Conservation (phyloP, 2,888 invertebrate genomes). For the Onthophagus sagittarius region DNA sequence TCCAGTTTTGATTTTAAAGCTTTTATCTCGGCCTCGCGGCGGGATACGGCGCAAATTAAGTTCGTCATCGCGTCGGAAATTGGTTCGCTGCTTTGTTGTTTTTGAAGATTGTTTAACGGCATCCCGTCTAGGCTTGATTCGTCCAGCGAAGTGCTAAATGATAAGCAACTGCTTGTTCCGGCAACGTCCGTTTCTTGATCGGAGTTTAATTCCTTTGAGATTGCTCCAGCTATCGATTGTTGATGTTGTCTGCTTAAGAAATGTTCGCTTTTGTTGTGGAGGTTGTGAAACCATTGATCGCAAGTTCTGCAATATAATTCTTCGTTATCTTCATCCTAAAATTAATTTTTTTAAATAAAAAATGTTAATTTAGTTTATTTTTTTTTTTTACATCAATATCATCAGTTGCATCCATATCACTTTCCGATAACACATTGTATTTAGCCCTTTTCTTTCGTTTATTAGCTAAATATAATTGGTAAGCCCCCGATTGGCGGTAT, state of each 20-base stretch:
- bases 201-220: conserved; percentile 42
- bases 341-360: conserved; percentile 13
- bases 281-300: conserved; percentile 56
- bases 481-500: conserved; percentile 55
- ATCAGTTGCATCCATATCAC: conserved; percentile 54
- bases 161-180: conserved; percentile 27
- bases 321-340: conserved; percentile 55
- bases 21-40: conserved; percentile 47
- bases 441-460: conserved; percentile 49
- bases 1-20: conserved; percentile 39
- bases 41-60: conserved; percentile 40
- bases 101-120: conserved; percentile 28
- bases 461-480: conserved; percentile 52
- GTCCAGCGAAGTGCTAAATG: conserved; percentile 43
- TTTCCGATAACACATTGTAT: conserved; percentile 48
- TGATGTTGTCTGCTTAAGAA: conserved; percentile 56
- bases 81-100: conserved; percentile 22
- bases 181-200: conserved; percentile 32
- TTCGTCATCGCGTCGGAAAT: conserved; percentile 44
- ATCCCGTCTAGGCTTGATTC: conserved; percentile 47
- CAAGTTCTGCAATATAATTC: conserved; percentile 57
- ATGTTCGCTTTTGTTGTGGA: conserved; percentile 58
- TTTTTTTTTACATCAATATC: conserved; percentile 48
- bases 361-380: not conserved
- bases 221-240: conserved; percentile 47